Evolutionary conservation across 2,113 vertebrate species (phyloP).

Genomic region (Turnix velox): DNA sequence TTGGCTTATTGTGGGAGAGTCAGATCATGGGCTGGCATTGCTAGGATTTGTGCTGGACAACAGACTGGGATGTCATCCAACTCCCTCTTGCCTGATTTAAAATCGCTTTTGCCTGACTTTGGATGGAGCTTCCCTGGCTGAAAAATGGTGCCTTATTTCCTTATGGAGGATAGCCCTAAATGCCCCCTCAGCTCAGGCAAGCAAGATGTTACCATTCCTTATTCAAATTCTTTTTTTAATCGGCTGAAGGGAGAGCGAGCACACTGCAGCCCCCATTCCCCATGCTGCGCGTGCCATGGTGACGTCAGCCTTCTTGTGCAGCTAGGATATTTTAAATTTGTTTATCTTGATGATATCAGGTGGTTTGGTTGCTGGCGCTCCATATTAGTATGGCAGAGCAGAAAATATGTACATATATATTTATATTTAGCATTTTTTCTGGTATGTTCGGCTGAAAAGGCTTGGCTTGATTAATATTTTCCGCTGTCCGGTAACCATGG

Average conservation of each 20-base stretch:
- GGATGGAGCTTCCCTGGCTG: background rate
- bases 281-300: background rate
- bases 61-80: background rate
- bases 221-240: background rate
- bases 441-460: slow-evolving; percentile 77
- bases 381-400: slow-evolving; percentile 49
- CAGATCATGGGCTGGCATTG: accelerated
- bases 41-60: background rate
- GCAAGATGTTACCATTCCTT: background rate
- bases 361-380: slow-evolving; percentile 33
- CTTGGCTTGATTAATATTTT: slow-evolving; percentile 99
- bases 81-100: background rate
- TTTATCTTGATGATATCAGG: slow-evolving; percentile 64
- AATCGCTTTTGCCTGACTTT: too few relatives aligned
- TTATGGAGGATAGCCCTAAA: background rate
- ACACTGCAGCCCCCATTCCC: background rate
- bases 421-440: slow-evolving; percentile 78
- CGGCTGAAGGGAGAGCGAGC: background rate
- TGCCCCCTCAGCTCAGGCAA: background rate
- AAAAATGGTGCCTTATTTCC: background rate
- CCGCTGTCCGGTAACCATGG: slow-evolving; percentile 98
- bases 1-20: accelerated
- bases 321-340: slow-evolving; percentile 46
- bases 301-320: slow-evolving; percentile 23
- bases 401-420: slow-evolving; percentile 70